phyloP scores from a whole-genome alignment of 2,797 vertebrate species.

The Protosalanx chinensis region DNA sequence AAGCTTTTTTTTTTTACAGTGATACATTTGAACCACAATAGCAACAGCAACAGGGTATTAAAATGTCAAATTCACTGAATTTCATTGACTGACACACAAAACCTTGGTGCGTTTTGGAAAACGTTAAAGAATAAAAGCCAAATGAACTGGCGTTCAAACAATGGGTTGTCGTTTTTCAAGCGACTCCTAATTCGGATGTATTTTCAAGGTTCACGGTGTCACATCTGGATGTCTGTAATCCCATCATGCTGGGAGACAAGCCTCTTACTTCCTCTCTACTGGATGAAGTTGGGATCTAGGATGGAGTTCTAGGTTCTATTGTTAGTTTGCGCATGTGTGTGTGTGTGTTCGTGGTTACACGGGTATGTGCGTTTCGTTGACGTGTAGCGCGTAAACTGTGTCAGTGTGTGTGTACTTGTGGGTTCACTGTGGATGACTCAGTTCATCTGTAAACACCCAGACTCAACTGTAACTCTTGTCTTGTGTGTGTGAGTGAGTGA shows the following conservation, averaged over 20 bases:
- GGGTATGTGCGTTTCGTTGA: background rate
- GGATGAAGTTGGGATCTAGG: constrained; percentile 39
- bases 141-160: background rate
- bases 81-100: too few species aligned
- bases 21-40: too few species aligned
- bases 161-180: background rate
- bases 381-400: too few species aligned
- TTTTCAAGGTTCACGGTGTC: constrained; percentile 19
- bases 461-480: background rate
- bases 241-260: constrained; percentile 46
- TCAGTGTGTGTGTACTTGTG: background rate
- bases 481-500: constrained; percentile 15
- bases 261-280: constrained; percentile 39
- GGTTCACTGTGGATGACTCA: background rate
- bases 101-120: too few species aligned
- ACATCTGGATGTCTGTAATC: constrained; percentile 61
- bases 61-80: too few species aligned
- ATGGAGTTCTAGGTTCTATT: background rate
- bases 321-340: background rate
- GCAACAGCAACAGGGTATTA: background rate
- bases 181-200: background rate
- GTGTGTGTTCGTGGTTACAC: background rate
- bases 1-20: too few species aligned
- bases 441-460: background rate
- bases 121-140: background rate